Evolutionary conservation across 1,140 invertebrate species (phyloP).

Genomic region (Atta texana): DNA sequence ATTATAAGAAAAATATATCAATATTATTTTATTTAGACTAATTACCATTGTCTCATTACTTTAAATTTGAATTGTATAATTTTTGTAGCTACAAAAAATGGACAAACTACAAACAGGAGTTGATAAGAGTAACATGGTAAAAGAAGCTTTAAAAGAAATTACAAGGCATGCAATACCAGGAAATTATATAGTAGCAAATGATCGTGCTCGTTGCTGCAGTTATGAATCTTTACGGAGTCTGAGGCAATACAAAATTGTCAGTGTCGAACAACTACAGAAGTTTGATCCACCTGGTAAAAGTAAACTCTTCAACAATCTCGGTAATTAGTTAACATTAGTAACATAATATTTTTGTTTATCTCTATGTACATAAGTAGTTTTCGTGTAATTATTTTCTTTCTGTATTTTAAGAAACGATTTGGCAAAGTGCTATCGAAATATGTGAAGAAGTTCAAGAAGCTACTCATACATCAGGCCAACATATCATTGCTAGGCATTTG

Average conservation of each 20-base stretch:
- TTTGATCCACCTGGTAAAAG: constrained; percentile 82
- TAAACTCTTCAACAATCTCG: constrained; percentile 81
- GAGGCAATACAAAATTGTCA: constrained; percentile 82
- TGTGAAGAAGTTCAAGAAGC: constrained; percentile 85
- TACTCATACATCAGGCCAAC: constrained; percentile 76
- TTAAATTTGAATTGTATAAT: not conserved
- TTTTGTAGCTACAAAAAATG: constrained; percentile 76
- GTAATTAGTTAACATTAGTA: too few species aligned
- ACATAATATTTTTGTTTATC: not conserved
- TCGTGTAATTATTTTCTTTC: not conserved
- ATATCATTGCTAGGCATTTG: constrained; percentile 82
- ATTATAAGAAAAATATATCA: constrained; percentile 36
- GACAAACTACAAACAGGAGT: constrained; percentile 61
- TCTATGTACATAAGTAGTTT: not conserved
- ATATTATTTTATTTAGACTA: not conserved
- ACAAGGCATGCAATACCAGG: constrained; percentile 79
- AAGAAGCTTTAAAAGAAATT: constrained; percentile 84
- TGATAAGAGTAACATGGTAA: constrained; percentile 73
- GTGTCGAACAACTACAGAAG: constrained; percentile 82
- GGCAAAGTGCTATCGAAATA: constrained; percentile 82
- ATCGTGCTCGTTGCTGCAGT: constrained; percentile 82
- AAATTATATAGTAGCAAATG: constrained; percentile 84
- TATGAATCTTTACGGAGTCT: constrained; percentile 82
- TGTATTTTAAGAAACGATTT: constrained; percentile 84
- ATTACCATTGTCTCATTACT: not conserved